A percentile compares a stretch with the other conserved stretches of the same genome.
Evolutionary conservation across 1,140 invertebrate genomes (phyloP).

Genomic region (Nixonia krombeini): DNA sequence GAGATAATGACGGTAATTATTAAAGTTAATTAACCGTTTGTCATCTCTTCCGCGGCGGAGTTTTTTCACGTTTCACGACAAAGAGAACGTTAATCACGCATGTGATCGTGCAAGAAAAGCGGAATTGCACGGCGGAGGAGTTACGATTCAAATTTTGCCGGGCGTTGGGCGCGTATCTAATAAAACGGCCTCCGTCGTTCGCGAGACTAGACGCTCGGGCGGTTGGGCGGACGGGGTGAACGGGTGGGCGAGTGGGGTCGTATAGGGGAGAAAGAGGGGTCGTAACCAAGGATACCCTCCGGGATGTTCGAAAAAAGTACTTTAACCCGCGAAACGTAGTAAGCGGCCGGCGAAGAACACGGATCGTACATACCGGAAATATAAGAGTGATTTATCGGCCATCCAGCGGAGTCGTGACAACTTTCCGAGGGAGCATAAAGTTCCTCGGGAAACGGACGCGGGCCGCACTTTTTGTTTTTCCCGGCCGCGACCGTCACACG

Average conservation of each 20-base stretch:
- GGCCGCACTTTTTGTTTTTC: conserved; percentile 46
- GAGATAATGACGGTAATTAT: conserved; percentile 46
- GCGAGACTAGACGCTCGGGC: no score
- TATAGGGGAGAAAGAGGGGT: conserved; percentile 31
- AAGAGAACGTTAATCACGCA: conserved; percentile 33
- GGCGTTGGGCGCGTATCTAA: conserved; percentile 34
- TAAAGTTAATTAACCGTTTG: conserved; percentile 48
- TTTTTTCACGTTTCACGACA: conserved; percentile 33
- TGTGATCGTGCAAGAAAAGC: conserved; percentile 19
- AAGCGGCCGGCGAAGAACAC: conserved; percentile 37
- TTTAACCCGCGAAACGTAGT: conserved; percentile 46
- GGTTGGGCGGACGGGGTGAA: no score
- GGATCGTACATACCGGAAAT: conserved; percentile 40
- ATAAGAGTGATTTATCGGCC: conserved; percentile 54
- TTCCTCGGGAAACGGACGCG: conserved; percentile 45
- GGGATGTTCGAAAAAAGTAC: conserved; percentile 45
- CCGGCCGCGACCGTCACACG: conserved; percentile 43
- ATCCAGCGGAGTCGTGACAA: conserved; percentile 49
- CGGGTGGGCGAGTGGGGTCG: background rate
- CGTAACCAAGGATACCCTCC: conserved; percentile 24
- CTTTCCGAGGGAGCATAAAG: conserved; percentile 47
- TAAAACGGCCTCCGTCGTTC: conserved; percentile 38
- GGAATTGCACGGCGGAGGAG: conserved; percentile 2
- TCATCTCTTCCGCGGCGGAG: conserved; percentile 43
- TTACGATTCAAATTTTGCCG: conserved; percentile 17